Base-by-base conservation (phyloP, 2,888 invertebrate species). In the Amphimallon solstitiale region DNA sequence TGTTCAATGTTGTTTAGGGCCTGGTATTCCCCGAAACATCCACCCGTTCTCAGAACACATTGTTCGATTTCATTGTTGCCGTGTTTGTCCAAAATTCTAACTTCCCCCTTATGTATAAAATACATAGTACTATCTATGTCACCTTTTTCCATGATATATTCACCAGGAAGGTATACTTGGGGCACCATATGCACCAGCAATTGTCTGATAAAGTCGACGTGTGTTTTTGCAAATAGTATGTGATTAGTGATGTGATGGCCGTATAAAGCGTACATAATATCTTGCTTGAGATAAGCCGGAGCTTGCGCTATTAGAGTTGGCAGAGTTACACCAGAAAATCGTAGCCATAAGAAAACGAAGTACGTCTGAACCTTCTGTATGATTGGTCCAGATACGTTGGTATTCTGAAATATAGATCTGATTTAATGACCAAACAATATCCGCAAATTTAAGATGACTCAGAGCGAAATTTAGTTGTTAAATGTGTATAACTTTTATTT, bases 351-450 rank as follows among this genome's bases (percentile, higher is more conserved):
- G 34, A 84, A 82, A 1, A 83, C 76, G 0, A 85, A 84, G 45
- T 86, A 85, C 61, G 83, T 84, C 84, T 85, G 85, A 83, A 85
- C 84, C 72, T 85, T 85, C 66, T 80, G 81, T 83, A 84, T 83
- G 72, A 71, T 37, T 1, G 68, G 63, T 17, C 52, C 65, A 59
- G 59, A 70, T 14, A 34, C 65, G 29, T 34, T 49, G 37, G 35
- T 63, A 63, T 60, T 71, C 54, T 34, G 66, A 66, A 7, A 19
- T 23, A 9, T 45, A 37, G n/a, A n/a, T n/a, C n/a, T n/a, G n/a
- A n/a, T n/a, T n/a, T n/a, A n/a, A n/a, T n/a, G n/a, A n/a, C n/a
- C n/a, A n/a, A n/a, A n/a, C n/a, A n/a, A n/a, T n/a, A n/a, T n/a
- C n/a, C n/a, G n/a, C n/a, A n/a, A n/a, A n/a, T n/a, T n/a, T n/a